Conservation (phyloP, 2,888 invertebrate species). For the Melitaea athalia region DNA sequence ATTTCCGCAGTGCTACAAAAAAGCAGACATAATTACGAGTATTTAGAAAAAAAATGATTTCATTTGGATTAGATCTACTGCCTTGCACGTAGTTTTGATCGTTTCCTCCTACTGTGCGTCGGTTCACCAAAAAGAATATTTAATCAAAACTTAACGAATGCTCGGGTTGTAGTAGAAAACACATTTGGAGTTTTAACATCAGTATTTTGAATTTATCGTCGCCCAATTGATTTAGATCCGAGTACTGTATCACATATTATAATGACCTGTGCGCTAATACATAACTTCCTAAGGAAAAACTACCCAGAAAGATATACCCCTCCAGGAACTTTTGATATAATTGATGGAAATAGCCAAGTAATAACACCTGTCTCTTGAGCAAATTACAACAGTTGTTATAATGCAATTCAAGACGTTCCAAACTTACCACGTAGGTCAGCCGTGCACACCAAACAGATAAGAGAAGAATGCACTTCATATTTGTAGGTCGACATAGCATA, state of each 20-base stretch:
- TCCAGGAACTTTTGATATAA: slow-evolving; percentile 26
- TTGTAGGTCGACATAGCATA: slow-evolving; percentile 33
- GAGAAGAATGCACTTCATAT: slow-evolving; percentile 23
- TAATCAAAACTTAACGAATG: slow-evolving; percentile 41
- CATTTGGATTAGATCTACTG: too few species aligned
- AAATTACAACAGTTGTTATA: slow-evolving; percentile 28
- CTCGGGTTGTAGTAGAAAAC: slow-evolving; percentile 45
- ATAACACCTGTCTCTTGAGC: slow-evolving; percentile 39
- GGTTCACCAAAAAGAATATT: slow-evolving; percentile 45
- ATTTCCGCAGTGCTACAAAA: too few species aligned
- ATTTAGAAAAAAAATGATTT: too few species aligned
- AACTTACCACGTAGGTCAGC: too few species aligned
- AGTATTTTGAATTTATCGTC: slow-evolving; percentile 47
- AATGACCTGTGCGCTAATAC: slow-evolving; percentile 8
- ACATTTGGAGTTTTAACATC: slow-evolving; percentile 44
- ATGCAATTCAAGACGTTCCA: slow-evolving; percentile 24
- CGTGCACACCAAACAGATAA: too few species aligned
- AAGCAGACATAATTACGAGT: too few species aligned
- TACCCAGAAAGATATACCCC: slow-evolving; percentile 41
- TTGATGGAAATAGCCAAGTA: slow-evolving; percentile 27
- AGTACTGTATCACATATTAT: slow-evolving; percentile 4
- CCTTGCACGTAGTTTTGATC: too few species aligned
- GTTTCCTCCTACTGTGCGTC: too few species aligned
- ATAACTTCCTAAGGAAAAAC: slow-evolving; percentile 31
- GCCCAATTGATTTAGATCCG: slow-evolving; percentile 44